phyloP scores from a whole-genome alignment of 2,888 invertebrate genomes.

The Perdita meconis region DNA sequence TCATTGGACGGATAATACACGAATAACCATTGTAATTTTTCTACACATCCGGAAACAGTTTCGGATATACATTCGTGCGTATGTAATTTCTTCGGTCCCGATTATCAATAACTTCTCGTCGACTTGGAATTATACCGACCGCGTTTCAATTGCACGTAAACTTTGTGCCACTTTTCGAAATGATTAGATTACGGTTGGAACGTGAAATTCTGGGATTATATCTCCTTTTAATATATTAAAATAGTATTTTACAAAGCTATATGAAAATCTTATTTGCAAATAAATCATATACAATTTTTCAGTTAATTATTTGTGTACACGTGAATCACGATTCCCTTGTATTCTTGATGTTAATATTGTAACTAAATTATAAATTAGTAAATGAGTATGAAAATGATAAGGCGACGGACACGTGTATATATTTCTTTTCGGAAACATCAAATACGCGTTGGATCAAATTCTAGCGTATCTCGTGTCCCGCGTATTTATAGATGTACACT shows the following conservation, averaged over 20 bases:
- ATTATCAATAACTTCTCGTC: constrained; percentile 17
- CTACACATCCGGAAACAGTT: constrained; percentile 32
- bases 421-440: background rate
- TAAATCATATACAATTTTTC: constrained; percentile 73
- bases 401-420: constrained; percentile 5
- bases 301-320: constrained; percentile 66
- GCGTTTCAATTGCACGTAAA: constrained; percentile 8
- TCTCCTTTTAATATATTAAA: constrained; percentile 52
- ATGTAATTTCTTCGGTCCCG: constrained; percentile 11
- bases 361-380: constrained; percentile 22
- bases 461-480: background rate
- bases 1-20: constrained; percentile 76
- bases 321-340: constrained; percentile 48
- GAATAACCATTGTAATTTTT: constrained; percentile 41
- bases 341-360: constrained; percentile 17
- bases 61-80: constrained; percentile 6
- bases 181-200: constrained; percentile 36
- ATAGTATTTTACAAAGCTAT: constrained; percentile 74
- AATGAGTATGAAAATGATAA: constrained; percentile 30
- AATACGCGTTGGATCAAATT: background rate
- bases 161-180: constrained; percentile 26
- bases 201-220: constrained; percentile 45
- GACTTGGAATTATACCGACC: constrained; percentile 7
- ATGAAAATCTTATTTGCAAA: constrained; percentile 67
- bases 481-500: constrained; percentile 5